These are phyloP conservation scores for Pandemis corylana DNA, from an alignment of 2,888 invertebrate species.

Conservation along the genomic window DNA sequence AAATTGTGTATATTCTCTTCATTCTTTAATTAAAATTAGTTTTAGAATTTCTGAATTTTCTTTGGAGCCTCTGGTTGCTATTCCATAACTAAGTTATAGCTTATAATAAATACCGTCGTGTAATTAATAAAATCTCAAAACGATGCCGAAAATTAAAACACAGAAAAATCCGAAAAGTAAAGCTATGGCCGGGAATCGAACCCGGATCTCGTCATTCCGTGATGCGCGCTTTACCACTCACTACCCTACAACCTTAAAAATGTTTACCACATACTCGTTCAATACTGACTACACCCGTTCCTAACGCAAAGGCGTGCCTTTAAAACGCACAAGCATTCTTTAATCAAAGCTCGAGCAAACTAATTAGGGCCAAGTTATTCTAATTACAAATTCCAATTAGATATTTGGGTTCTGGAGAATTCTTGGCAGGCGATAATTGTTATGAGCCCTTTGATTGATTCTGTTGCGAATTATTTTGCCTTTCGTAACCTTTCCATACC, in stretches of 20 bases:
- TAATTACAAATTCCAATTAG: constrained; percentile 84
- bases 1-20: no score
- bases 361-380: constrained; percentile 73
- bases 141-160: no score
- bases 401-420: constrained; percentile 73
- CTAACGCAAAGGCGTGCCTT: constrained; percentile 13
- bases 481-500: constrained; percentile 46
- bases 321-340: constrained; percentile 5
- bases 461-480: constrained; percentile 63
- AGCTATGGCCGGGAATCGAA: no score
- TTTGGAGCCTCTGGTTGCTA: no score
- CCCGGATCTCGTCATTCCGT: no score
- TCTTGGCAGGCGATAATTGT: constrained; percentile 77
- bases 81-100: no score
- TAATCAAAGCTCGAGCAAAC: constrained; percentile 56
- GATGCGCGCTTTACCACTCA: no score
- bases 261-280: neutral
- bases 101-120: no score
- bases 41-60: no score
- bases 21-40: no score
- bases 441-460: constrained; percentile 69
- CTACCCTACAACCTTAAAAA: neutral
- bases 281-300: neutral
- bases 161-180: no score
- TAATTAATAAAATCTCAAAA: no score